These are phyloP conservation scores for Sphaerophoria taeniata DNA, from an alignment of 2,888 invertebrate species.

Conservation along the genomic window DNA sequence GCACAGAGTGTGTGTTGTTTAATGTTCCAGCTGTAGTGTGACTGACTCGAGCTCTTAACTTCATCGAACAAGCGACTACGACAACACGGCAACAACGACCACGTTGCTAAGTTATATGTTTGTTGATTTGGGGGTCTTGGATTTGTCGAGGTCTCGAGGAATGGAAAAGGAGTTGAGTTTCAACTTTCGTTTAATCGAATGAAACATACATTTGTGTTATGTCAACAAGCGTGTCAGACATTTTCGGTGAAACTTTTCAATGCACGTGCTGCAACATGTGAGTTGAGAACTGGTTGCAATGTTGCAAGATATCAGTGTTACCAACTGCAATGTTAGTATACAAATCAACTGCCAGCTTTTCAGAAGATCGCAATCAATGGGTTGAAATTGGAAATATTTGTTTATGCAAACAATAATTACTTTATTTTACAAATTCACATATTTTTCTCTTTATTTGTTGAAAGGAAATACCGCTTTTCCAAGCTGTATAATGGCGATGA, in stretches of 20 bases:
- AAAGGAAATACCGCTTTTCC: too few species aligned
- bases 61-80: neutral
- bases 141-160: slow-evolving; percentile 24
- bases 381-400: neutral
- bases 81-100: neutral
- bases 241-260: slow-evolving; percentile 42
- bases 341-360: neutral
- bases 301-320: neutral
- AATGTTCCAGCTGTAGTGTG: slow-evolving; percentile 29
- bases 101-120: slow-evolving; percentile 32
- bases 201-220: slow-evolving; percentile 47
- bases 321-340: neutral
- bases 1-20: slow-evolving; percentile 15
- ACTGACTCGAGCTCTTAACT: slow-evolving; percentile 4
- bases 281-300: neutral
- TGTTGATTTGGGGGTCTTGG: slow-evolving; percentile 11
- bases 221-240: slow-evolving; percentile 41
- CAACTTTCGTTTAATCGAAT: slow-evolving; percentile 57
- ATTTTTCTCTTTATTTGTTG: too few species aligned
- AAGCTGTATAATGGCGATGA: too few species aligned
- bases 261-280: slow-evolving; percentile 16
- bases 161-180: slow-evolving; percentile 49
- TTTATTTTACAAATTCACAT: too few species aligned
- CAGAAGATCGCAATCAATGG: neutral
- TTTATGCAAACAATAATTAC: neutral